Conservation (phyloP, 2,888 invertebrate genomes). For the Parelbella ahira region DNA sequence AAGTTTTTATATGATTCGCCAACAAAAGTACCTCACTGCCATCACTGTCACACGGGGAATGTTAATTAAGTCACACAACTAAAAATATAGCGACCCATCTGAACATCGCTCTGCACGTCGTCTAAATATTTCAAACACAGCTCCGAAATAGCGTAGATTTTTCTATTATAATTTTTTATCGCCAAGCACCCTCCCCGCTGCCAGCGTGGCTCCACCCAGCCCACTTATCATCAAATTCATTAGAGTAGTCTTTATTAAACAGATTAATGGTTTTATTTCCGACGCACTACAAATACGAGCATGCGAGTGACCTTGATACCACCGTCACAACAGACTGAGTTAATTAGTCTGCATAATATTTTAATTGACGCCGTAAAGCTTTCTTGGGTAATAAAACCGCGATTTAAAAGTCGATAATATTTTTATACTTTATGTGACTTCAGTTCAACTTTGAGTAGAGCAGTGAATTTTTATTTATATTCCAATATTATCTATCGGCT, state of each 20-base stretch:
- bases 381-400: background rate
- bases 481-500: too few species aligned
- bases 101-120: too few species aligned
- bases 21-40: too few species aligned
- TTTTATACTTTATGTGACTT: background rate
- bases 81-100: too few species aligned
- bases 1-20: too few species aligned
- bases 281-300: constrained; percentile 9
- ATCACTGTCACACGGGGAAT: too few species aligned
- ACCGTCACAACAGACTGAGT: background rate
- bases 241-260: constrained; percentile 13
- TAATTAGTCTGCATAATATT: constrained; percentile 8
- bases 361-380: constrained; percentile 14
- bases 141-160: too few species aligned
- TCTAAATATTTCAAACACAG: too few species aligned
- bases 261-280: constrained; percentile 17
- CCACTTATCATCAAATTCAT: constrained; percentile 22
- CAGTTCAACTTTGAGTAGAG: background rate
- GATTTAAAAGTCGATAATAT: constrained; percentile 2
- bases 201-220: constrained; percentile 8
- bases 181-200: background rate
- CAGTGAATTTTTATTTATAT: too few species aligned
- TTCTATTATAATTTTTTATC: too few species aligned
- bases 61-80: too few species aligned
- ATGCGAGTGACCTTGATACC: constrained; percentile 7